Base-by-base conservation (phyloP, 1,140 invertebrate genomes). In the Microplitis mediator region DNA sequence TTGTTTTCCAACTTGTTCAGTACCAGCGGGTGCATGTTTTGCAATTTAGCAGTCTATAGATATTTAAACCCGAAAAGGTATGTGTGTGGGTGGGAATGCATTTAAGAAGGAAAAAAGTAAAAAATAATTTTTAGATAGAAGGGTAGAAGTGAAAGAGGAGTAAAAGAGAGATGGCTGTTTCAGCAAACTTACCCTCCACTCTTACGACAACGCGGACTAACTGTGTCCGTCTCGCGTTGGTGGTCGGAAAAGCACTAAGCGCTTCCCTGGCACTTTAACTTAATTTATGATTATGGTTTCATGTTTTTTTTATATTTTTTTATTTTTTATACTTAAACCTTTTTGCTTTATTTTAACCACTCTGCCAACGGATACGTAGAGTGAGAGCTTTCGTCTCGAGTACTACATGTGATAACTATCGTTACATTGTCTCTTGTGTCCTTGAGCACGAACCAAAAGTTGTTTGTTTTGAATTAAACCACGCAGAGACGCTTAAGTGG, bases 201-300 rank as follows among this genome's bases (percentile, higher is more conserved):
- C 11, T 9, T 45, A 45, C 58, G 69, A 71, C 60, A 68, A 67
- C 71, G 71, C 63, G 60, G 67, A 56, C 75, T 72, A 78, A 78
- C 77, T 56, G 73, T 66, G 68, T 69, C 69, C 60, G 52, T 63
- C 73, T 68, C 65, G 16, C 60, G 39, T 35, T 50, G 64, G 50
- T 64, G 58, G 58, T 63, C 14, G 56, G 56, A 52, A 63, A 64
- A 63, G 74, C 69, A 75, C 81, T 82, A 81, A 81, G 79, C 80
- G 78, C 80, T 81, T 77, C 75, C 71, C 76, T 69, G 78, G 77
- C 80, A 82, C 82, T 82, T 83, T 81, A 82, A 79, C 80, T 75
- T 82, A 82, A 82, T 82, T 82, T 83, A 83, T 79, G 80, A 83
- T 82, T 82, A 82, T 82, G 80, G 78, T 80, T 81, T 80, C 77